Evolutionary conservation across 2,113 vertebrate species (phyloP).

Genomic region (Mirza zaza): DNA sequence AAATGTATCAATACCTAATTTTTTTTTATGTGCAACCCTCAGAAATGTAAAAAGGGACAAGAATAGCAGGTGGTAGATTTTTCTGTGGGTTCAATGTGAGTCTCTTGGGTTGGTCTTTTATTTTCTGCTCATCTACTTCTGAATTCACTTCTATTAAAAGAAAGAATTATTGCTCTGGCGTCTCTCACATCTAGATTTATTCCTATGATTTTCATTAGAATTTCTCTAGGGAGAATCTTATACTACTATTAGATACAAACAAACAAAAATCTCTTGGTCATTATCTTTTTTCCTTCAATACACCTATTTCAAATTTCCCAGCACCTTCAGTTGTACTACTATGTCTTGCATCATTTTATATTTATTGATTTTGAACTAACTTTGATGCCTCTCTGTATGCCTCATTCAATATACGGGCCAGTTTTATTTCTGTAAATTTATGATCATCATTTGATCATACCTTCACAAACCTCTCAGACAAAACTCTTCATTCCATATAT

Average conservation of each 20-base stretch:
- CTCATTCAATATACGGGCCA: background rate
- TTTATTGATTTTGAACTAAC: background rate
- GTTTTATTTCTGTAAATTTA: background rate
- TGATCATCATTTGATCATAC: background rate
- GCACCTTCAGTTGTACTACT: background rate
- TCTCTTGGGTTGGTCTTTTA: background rate
- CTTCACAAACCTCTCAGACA: background rate
- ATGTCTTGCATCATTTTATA: background rate
- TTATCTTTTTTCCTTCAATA: background rate
- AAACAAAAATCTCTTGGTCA: background rate
- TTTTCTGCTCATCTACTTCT: background rate
- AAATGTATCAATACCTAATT: background rate
- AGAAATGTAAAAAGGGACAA: background rate
- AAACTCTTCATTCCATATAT: background rate
- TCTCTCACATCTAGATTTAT: background rate
- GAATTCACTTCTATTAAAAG: background rate
- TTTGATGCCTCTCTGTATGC: background rate
- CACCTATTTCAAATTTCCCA: background rate
- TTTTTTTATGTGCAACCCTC: background rate
- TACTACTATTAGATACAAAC: background rate
- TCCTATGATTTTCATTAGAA: background rate
- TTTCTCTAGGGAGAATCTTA: background rate
- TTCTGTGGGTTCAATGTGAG: background rate
- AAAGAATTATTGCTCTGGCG: background rate
- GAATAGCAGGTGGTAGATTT: fast-evolving